Evolutionary conservation across 35 echinoderm and acorn worm species (phyloP).

Genomic region (Patiria miniata): DNA sequence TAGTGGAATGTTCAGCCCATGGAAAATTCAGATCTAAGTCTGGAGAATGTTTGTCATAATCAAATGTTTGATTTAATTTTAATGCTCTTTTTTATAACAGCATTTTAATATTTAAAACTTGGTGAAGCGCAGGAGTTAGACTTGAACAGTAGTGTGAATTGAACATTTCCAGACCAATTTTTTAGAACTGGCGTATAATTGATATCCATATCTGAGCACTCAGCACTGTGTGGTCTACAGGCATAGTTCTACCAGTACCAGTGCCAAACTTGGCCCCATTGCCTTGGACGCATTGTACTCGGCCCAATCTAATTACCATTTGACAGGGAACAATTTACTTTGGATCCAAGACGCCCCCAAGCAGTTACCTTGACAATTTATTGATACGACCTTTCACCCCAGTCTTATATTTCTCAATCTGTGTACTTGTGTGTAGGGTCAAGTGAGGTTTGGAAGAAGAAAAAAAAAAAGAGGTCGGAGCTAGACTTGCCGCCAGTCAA

Average conservation of each 20-base stretch:
- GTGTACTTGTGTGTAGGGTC: constrained; percentile 6
- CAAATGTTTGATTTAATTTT: too few relatives aligned
- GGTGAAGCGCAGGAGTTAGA: too few relatives aligned
- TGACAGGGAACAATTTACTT: not conserved
- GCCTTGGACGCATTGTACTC: not conserved
- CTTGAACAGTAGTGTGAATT: too few relatives aligned
- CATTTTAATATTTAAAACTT: too few relatives aligned
- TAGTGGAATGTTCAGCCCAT: too few relatives aligned
- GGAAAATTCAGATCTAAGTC: too few relatives aligned
- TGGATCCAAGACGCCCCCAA: not conserved
- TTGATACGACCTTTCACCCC: constrained; percentile 22
- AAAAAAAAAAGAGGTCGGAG: not conserved
- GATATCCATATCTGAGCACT: not conserved
- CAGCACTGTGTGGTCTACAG: not conserved
- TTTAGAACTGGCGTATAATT: not conserved
- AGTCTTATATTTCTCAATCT: constrained; percentile 19
- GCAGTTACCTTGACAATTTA: constrained; percentile 24
- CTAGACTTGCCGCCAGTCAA: not conserved
- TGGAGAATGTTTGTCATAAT: too few relatives aligned
- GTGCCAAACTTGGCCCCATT: not conserved
- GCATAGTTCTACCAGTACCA: too few relatives aligned
- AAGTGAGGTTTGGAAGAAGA: not conserved
- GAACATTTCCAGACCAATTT: too few relatives aligned
- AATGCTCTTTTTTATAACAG: too few relatives aligned
- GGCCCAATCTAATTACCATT: not conserved